Conservation (phyloP, 2,113 vertebrate genomes). For the Stercorarius parasiticus region DNA sequence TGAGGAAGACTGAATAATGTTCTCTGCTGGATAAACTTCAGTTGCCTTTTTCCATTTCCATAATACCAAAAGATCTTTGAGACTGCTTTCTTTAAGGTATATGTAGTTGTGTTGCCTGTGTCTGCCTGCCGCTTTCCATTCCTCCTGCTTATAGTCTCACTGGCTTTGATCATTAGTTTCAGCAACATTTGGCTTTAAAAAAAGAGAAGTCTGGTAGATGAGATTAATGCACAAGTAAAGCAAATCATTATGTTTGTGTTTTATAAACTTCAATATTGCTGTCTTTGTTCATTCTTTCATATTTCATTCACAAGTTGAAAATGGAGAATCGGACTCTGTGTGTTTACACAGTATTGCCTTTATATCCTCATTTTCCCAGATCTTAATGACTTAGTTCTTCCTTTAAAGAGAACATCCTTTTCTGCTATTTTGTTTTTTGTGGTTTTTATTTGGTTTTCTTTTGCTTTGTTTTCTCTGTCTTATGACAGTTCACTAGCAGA, state of each 20-base stretch:
- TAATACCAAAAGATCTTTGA: not conserved
- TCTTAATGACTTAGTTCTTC: not conserved
- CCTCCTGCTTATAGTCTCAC: not conserved
- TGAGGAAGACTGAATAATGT: not conserved
- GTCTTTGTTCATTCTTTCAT: not conserved
- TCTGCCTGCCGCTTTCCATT: not conserved
- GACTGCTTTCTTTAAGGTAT: not conserved
- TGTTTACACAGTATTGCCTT: not conserved
- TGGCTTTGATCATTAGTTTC: not conserved
- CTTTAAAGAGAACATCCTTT: not conserved
- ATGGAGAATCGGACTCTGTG: not conserved
- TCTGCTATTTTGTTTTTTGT: not conserved
- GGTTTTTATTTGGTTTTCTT: not conserved
- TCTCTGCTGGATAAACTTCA: not conserved
- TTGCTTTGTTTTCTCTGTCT: not conserved
- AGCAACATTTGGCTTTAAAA: not conserved
- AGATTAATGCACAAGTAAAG: not conserved
- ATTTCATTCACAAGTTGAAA: not conserved
- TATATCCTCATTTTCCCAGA: not conserved
- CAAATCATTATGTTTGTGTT: not conserved
- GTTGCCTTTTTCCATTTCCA: not conserved
- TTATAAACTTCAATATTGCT: not conserved
- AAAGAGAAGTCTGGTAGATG: not conserved
- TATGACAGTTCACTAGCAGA: not conserved
- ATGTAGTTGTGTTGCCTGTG: rapidly evolving